Base-by-base conservation (phyloP, 2,113 vertebrate species). In the Ascaphus truei region DNA sequence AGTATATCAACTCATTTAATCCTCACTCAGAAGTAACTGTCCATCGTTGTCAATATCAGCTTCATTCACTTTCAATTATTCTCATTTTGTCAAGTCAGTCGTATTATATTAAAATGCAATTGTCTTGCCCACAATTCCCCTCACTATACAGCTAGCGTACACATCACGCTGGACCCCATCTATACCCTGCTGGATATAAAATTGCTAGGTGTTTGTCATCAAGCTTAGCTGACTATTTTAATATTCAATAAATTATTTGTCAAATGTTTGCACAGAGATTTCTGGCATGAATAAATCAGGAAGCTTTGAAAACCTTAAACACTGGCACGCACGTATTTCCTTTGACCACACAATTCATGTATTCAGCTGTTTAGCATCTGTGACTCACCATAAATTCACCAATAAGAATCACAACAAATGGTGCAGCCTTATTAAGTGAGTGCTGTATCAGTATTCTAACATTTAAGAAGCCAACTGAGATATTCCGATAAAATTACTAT, bases 161-260 rank as follows among this genome's bases (percentile, higher is more conserved):
- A 50, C 9, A 62, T 33, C 18, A 33, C 12, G n/a, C n/a, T n/a
- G n/a, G n/a, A n/a, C n/a, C n/a, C n/a, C n/a, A n/a, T n/a, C n/a
- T n/a, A n/a, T n/a, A n/a, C n/a, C n/a, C n/a, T 26, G 26, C 7
- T n/a, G 30, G 58, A 20, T 45, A 45, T 16, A 60, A 27, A 34
- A 60, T 61, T n/a, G n/a, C 41, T 61, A 2, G 18, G 58, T 43
- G 41, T 61, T 61, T 30, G 25, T 61, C 37, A 43, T 61, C 5
- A 30, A 29, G 58, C 18, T 36, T 25, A 61, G 16, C n/a, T 61
- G 37, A 25, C 37, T 43, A 13, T 16, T 61, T 22, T 30, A 45
- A 61, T 61, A 61, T 61, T 22, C 20, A 45, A 61, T 61, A 61
- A 61, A 45, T 45, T 43, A 11, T 13, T n/a, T 7, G 18, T 16